Conservation (phyloP, 2,113 vertebrate species). For the Hemiprocne comata region DNA sequence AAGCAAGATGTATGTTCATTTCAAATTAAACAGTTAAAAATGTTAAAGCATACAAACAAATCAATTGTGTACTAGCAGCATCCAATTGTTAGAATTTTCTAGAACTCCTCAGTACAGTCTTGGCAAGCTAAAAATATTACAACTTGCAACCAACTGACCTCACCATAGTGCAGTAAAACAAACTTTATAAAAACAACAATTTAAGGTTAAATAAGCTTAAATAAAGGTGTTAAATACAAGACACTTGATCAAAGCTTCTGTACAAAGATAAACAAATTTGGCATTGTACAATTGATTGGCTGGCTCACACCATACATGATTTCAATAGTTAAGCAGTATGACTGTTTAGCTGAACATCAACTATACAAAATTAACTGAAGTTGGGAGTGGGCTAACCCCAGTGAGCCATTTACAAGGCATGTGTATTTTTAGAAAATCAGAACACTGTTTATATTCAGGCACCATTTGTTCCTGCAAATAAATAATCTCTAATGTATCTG, state of each 20-base stretch:
- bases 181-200: slow-evolving; percentile 91
- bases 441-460: slow-evolving; percentile 90
- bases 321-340: slow-evolving; percentile 46
- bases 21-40: slow-evolving; percentile 88
- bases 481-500: slow-evolving; percentile 85
- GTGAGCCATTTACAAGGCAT: slow-evolving; percentile 91
- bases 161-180: slow-evolving; percentile 84
- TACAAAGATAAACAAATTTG: slow-evolving; percentile 92
- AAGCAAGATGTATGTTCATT: slow-evolving; percentile 87
- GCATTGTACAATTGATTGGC: slow-evolving; percentile 84
- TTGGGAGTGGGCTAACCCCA: slow-evolving; percentile 61
- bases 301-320: slow-evolving; percentile 72
- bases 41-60: slow-evolving; percentile 94
- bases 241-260: slow-evolving; percentile 91
- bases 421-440: slow-evolving; percentile 78
- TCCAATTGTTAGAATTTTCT: slow-evolving; percentile 89
- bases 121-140: slow-evolving; percentile 82
- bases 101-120: slow-evolving; percentile 77
- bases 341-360: slow-evolving; percentile 77
- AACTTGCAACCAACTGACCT: slow-evolving; percentile 83
- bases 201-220: slow-evolving; percentile 98
- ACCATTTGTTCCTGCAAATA: slow-evolving; percentile 90
- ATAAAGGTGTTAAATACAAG: slow-evolving; percentile 97
- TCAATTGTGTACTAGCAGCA: slow-evolving; percentile 91
- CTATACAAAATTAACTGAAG: slow-evolving; percentile 73